Evolutionary conservation across 2,797 vertebrate genomes (phyloP).

Genomic region (Jordanella pulchra): DNA sequence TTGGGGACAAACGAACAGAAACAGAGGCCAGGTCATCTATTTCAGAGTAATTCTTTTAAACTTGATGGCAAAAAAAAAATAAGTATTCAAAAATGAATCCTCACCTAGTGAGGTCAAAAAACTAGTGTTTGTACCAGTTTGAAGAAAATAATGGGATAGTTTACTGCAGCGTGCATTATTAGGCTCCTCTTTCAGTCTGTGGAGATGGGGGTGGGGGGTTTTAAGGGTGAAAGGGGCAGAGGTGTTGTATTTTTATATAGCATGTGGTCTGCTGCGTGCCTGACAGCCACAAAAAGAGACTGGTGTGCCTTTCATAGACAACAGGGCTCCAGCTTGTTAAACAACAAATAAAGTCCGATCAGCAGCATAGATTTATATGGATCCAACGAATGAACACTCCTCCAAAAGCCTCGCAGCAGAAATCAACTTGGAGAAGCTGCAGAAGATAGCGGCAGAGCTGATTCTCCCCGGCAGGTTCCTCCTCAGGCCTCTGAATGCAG

Average conservation of each 20-base stretch:
- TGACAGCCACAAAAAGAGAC: slow-evolving; percentile 47
- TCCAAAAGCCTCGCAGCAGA: slow-evolving; percentile 34
- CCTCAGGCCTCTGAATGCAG: slow-evolving; percentile 30
- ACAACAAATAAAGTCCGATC: slow-evolving; percentile 8
- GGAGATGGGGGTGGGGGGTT: slow-evolving; percentile 32
- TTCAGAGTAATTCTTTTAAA: not conserved
- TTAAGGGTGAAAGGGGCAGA: slow-evolving; percentile 43
- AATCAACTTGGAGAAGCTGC: slow-evolving; percentile 52
- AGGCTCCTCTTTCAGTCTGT: slow-evolving; percentile 29
- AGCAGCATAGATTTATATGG: slow-evolving; percentile 27
- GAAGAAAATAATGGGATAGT: slow-evolving; percentile 42
- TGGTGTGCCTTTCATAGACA: slow-evolving; percentile 33
- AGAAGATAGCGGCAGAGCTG: slow-evolving; percentile 45
- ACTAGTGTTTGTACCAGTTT: slow-evolving; percentile 17
- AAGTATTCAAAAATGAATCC: too few species aligned
- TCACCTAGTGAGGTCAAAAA: too few species aligned
- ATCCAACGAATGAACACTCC: slow-evolving; percentile 24
- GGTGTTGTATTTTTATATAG: slow-evolving; percentile 68
- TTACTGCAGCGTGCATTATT: slow-evolving; percentile 32
- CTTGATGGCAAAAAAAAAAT: not conserved
- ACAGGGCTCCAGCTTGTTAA: not conserved
- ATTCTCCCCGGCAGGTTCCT: slow-evolving; percentile 30
- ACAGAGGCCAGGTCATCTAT: not conserved
- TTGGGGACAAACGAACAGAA: slow-evolving; percentile 5
- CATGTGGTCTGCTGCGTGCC: slow-evolving; percentile 56